Percentiles rank a stretch among this genome's conserved stretches.
Conservation (phyloP, 1,140 invertebrate genomes). For the Drosophila truncata region DNA sequence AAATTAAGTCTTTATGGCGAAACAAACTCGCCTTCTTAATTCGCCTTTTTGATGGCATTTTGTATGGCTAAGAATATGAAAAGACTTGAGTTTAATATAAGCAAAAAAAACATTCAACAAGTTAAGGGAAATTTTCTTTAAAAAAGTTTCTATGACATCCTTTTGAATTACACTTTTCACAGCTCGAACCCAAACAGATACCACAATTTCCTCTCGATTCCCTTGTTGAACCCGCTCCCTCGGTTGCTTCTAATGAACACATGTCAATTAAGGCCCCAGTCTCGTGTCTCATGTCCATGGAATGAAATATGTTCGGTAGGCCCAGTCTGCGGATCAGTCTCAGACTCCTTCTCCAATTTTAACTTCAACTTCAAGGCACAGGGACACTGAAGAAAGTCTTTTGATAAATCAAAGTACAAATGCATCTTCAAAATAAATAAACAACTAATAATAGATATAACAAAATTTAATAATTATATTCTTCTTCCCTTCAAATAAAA, state of each 20-base stretch:
- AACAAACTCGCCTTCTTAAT: too few species aligned
- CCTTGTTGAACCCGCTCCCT: conserved; percentile 18
- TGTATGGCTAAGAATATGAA: too few species aligned
- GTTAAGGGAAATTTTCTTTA: background rate
- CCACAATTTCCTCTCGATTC: background rate
- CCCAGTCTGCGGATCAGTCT: conserved; percentile 29
- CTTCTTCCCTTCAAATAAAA: too few species aligned
- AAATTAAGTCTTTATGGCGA: too few species aligned
- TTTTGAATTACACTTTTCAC: background rate
- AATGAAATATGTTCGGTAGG: conserved; percentile 46
- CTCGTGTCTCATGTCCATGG: conserved; percentile 52
- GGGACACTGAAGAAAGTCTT: conserved; percentile 4
- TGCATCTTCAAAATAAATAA: background rate
- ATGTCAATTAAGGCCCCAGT: conserved; percentile 72
- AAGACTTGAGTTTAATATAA: too few species aligned
- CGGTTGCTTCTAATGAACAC: conserved; percentile 70
- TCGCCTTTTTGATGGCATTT: too few species aligned
- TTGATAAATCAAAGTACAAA: background rate
- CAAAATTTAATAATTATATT: too few species aligned
- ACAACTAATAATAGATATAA: background rate
- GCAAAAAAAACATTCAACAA: too few species aligned
- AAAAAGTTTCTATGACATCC: background rate
- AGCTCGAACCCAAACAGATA: background rate
- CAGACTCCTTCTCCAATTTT: conserved; percentile 37
- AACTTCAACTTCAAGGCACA: conserved; percentile 10